Evolutionary conservation across 2,797 vertebrate species (phyloP).

Genomic region (Scarus forsteni): DNA sequence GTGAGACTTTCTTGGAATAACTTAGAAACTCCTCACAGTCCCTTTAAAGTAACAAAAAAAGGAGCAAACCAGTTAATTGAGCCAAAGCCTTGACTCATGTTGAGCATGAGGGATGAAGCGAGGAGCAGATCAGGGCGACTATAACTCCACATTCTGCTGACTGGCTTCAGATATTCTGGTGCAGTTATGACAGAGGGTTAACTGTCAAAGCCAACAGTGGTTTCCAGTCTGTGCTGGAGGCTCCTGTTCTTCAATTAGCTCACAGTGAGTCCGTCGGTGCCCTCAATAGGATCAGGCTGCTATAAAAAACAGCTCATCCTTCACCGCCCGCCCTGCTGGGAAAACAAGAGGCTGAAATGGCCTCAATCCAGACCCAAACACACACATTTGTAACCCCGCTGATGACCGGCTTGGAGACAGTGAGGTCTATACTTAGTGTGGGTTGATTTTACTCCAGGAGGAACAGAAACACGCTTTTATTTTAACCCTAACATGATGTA

Average conservation of each 20-base stretch:
- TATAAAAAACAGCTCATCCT: conserved; percentile 81
- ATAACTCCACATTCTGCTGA: too few species aligned
- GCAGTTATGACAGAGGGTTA: too few species aligned
- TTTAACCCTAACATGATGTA: neutral
- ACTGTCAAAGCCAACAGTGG: neutral
- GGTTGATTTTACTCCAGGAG: conserved; percentile 1
- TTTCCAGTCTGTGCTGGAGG: conserved; percentile 8
- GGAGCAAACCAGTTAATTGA: too few species aligned
- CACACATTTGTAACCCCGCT: neutral
- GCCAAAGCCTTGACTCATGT: too few species aligned
- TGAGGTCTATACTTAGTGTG: neutral
- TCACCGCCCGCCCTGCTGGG: conserved; percentile 25
- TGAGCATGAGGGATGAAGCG: too few species aligned
- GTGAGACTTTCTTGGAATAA: too few species aligned
- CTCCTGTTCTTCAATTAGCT: conserved; percentile 58
- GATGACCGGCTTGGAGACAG: neutral
- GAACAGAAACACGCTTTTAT: conserved; percentile 9
- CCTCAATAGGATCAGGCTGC: conserved; percentile 83
- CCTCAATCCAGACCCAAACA: conserved; percentile 31
- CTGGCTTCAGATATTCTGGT: too few species aligned
- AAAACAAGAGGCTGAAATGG: conserved; percentile 27
- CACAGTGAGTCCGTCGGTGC: conserved; percentile 34
- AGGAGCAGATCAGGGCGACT: too few species aligned
- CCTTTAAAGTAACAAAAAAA: too few species aligned
- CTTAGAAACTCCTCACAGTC: too few species aligned